Conservation (phyloP, 1,140 invertebrate genomes). For the Pseudomyrmex dendroicus region DNA sequence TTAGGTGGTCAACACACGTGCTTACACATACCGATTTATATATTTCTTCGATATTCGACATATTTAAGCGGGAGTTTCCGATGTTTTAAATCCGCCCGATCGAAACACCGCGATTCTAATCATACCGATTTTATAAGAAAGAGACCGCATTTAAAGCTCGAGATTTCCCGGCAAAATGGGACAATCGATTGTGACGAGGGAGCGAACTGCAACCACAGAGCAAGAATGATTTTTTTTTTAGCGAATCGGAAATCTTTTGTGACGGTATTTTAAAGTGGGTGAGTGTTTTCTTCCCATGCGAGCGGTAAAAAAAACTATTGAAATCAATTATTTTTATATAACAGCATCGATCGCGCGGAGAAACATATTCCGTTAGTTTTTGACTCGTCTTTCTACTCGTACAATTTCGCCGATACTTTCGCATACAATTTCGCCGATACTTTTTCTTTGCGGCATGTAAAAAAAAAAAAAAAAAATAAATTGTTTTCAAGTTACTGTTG, state of each 20-base stretch:
- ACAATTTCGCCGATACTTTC: no score
- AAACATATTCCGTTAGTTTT: no score
- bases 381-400: no score
- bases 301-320: slow-evolving; percentile 8
- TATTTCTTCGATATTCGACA: not conserved
- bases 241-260: slow-evolving; percentile 7
- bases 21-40: no score
- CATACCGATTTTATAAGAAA: not conserved
- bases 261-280: not conserved
- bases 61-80: not conserved
- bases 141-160: not conserved
- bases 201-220: not conserved
- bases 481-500: no score
- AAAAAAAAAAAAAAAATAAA: no score
- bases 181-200: slow-evolving; percentile 38
- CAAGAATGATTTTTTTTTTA: slow-evolving; percentile 17
- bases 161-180: slow-evolving; percentile 18
- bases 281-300: not conserved
- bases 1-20: no score
- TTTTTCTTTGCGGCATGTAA: no score
- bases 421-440: no score
- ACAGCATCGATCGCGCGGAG: no score
- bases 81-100: not conserved
- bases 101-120: not conserved
- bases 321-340: no score